Conservation (phyloP, 1,140 invertebrate genomes). For the Pollicipes pollicipes region DNA sequence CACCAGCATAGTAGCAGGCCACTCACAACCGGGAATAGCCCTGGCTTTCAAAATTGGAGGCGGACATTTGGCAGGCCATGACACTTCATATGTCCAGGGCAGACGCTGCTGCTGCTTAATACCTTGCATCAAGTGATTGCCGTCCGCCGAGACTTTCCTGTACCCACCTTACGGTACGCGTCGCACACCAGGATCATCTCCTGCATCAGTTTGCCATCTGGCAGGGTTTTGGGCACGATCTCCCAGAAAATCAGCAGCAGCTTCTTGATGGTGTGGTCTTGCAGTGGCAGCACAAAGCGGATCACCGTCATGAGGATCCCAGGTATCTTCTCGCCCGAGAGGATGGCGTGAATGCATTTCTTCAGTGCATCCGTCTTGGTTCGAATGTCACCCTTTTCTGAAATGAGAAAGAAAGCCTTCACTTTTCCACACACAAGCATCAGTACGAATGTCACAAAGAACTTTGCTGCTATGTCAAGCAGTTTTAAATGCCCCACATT, state of each 20-base stretch:
- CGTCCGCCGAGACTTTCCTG: too few relatives aligned
- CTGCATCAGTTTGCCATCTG: slow-evolving; percentile 91
- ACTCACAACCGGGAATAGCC: too few relatives aligned
- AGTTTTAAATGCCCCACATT: too few relatives aligned
- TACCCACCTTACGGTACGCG: slow-evolving; percentile 77
- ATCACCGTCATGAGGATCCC: slow-evolving; percentile 96
- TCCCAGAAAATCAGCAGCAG: slow-evolving; percentile 97
- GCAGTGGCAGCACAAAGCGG: slow-evolving; percentile 75
- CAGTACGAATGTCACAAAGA: too few relatives aligned
- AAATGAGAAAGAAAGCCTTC: slow-evolving; percentile 17
- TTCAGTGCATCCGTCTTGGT: slow-evolving; percentile 91
- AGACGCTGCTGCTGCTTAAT: too few relatives aligned
- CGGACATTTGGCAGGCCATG: too few relatives aligned
- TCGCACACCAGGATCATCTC: slow-evolving; percentile 99
- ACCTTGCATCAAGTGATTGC: too few relatives aligned
- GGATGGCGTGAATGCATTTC: slow-evolving; percentile 85
- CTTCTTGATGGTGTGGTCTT: slow-evolving; percentile 96
- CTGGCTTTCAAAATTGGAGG: too few relatives aligned
- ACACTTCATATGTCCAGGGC: too few relatives aligned
- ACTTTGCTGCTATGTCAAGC: too few relatives aligned
- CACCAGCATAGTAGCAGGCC: too few relatives aligned
- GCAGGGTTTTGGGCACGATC: slow-evolving; percentile 89
- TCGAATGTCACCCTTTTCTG: slow-evolving; percentile 69
- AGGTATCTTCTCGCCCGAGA: slow-evolving; percentile 86
- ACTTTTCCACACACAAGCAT: not conserved